Conservation (phyloP, 2,888 invertebrate species). For the Laspeyria flexula region DNA sequence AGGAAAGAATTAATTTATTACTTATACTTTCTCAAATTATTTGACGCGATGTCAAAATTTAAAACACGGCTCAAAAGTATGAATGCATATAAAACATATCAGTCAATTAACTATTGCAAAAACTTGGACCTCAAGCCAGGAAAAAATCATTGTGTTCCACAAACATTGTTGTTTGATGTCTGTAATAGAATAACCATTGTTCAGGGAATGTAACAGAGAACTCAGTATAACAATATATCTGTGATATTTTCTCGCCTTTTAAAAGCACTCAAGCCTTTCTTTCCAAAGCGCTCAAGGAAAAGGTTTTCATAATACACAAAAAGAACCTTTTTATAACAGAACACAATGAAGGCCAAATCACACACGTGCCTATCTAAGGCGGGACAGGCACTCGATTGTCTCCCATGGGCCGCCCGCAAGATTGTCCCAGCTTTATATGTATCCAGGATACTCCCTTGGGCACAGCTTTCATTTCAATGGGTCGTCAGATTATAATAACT, state of each 20-base stretch:
- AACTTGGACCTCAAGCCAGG: too few species aligned
- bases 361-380: constrained; percentile 53
- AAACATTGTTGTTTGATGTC: neutral
- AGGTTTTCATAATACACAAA: constrained; percentile 51
- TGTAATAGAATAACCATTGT: constrained; percentile 7
- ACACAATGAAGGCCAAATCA: constrained; percentile 60
- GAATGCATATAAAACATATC: too few species aligned
- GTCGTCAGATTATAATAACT: constrained; percentile 63
- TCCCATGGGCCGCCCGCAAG: constrained; percentile 52
- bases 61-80: too few species aligned
- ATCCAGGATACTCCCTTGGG: constrained; percentile 45
- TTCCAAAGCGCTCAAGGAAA: constrained; percentile 35
- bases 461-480: constrained; percentile 59
- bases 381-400: constrained; percentile 54
- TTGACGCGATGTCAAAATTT: too few species aligned
- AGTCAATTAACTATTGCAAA: too few species aligned
- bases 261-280: constrained; percentile 37
- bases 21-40: too few species aligned
- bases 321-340: constrained; percentile 53
- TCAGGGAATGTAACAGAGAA: constrained; percentile 17
- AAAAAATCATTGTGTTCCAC: neutral
- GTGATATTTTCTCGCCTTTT: constrained; percentile 32
- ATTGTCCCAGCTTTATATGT: constrained; percentile 59
- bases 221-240: constrained; percentile 25
- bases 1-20: too few species aligned